Conservation (phyloP, 2,888 invertebrate genomes). For the Drosophila limbata region DNA sequence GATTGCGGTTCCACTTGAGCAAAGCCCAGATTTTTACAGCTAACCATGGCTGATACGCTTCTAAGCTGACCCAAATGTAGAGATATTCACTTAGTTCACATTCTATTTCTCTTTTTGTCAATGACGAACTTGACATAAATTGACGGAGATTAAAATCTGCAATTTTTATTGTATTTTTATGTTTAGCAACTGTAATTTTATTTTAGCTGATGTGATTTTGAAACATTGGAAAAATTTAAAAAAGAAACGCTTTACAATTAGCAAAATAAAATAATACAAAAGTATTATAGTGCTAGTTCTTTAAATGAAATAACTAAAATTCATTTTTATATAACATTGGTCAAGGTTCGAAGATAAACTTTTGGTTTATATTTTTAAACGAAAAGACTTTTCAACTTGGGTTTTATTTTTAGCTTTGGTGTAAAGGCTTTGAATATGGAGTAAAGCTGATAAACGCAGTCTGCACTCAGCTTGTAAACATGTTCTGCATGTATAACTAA, state of each 20-base stretch:
- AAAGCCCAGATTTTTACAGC: slow-evolving; percentile 8
- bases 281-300: no score
- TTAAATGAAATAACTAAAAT: no score
- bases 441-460: neutral
- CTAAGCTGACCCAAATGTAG: slow-evolving; percentile 17
- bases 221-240: no score
- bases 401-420: neutral
- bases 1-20: slow-evolving; percentile 6
- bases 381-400: neutral
- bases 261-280: no score
- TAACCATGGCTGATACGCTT: slow-evolving; percentile 15
- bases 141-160: neutral
- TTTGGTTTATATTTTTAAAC: no score
- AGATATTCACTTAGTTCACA: neutral
- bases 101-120: slow-evolving; percentile 3
- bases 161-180: neutral
- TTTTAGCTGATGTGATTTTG: no score
- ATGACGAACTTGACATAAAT: neutral
- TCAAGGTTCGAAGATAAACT: no score
- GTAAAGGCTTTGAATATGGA: neutral
- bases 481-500: slow-evolving; percentile 3
- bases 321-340: no score
- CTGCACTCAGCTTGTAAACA: neutral
- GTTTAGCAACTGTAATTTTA: no score
- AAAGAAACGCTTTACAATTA: no score